Conservation (phyloP, 2,797 vertebrate genomes). For the Thamnophis elegans region DNA sequence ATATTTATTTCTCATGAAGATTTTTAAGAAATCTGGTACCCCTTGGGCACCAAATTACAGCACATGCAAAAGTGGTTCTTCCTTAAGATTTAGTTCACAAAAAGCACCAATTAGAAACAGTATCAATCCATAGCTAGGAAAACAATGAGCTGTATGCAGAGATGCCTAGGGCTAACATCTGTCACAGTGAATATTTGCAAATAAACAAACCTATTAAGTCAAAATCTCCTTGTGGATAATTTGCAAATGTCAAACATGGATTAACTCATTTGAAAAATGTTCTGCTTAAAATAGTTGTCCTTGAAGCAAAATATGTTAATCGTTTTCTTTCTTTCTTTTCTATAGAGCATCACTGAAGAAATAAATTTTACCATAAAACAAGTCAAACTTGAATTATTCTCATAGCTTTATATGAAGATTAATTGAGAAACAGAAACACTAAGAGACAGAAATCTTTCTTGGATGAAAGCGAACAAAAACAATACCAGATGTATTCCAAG, state of each 20-base stretch:
- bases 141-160: neutral
- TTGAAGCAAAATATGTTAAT: slow-evolving; percentile 25
- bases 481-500: neutral
- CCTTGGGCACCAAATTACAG: neutral
- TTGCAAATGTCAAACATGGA: slow-evolving; percentile 12
- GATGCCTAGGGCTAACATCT: slow-evolving; percentile 16
- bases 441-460: neutral
- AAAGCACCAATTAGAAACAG: neutral
- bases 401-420: neutral
- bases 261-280: slow-evolving; percentile 25
- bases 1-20: neutral
- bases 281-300: slow-evolving; percentile 27
- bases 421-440: neutral
- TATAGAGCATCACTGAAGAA: neutral
- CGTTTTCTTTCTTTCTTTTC: slow-evolving; percentile 13
- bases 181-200: slow-evolving; percentile 21
- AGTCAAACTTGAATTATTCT: slow-evolving; percentile 8
- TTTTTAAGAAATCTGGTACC: neutral
- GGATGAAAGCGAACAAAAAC: neutral
- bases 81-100: neutral
- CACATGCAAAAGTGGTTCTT: neutral
- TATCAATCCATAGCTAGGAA: neutral
- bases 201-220: slow-evolving; percentile 33
- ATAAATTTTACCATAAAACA: neutral
- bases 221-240: slow-evolving; percentile 26